A percentile compares a stretch with the other conserved stretches of the same genome.
Evolutionary conservation across 2,113 vertebrate species (phyloP).

Genomic region (Cochlearius cochlearius): DNA sequence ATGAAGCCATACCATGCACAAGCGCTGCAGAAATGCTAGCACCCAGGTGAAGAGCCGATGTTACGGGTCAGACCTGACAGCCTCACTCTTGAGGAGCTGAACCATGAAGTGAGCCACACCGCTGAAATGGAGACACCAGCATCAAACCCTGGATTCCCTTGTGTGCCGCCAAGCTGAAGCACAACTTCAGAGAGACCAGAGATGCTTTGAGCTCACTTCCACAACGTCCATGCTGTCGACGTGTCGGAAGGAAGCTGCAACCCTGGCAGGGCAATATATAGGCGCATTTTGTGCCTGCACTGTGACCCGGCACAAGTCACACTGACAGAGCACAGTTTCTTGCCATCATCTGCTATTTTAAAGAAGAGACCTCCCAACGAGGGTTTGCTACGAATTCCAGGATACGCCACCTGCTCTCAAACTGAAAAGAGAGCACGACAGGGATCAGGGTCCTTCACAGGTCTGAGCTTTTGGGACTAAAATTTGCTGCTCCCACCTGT

Average conservation of each 20-base stretch:
- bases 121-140: background rate
- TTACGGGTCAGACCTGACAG: background rate
- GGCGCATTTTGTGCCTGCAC: background rate
- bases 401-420: background rate
- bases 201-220: background rate
- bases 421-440: background rate
- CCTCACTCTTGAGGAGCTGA: background rate
- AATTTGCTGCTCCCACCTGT: background rate
- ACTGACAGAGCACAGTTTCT: background rate
- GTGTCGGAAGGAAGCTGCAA: background rate
- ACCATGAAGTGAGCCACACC: accelerated
- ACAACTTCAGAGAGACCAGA: background rate
- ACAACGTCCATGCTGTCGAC: accelerated
- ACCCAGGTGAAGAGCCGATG: background rate
- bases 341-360: background rate
- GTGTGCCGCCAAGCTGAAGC: background rate
- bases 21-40: background rate
- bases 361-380: background rate
- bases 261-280: background rate
- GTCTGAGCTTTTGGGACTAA: background rate
- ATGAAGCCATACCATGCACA: accelerated
- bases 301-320: background rate
- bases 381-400: background rate
- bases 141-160: background rate
- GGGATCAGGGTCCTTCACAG: background rate